Evolutionary conservation across 2,113 vertebrate species (phyloP).

Genomic region (Telmatochromis bifrenatus): DNA sequence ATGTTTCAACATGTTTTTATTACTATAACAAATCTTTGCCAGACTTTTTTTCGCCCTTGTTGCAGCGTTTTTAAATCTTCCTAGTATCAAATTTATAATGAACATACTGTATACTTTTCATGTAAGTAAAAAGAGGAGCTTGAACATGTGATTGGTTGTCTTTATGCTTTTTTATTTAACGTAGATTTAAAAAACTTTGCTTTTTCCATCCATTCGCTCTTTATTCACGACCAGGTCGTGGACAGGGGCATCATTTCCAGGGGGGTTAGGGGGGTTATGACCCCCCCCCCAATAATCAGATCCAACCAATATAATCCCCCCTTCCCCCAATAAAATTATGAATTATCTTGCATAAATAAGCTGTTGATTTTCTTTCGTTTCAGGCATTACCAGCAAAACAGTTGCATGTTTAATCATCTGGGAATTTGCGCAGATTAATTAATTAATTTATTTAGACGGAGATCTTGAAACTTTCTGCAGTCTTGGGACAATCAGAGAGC

Average conservation of each 20-base stretch:
- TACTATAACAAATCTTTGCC: not conserved
- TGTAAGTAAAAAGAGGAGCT: not conserved
- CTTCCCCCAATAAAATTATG: not conserved
- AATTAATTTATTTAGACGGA: too few species aligned
- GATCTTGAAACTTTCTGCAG: too few species aligned
- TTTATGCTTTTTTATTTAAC: not conserved
- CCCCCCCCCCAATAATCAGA: not conserved
- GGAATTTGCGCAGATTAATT: accelerated
- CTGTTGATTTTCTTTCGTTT: not conserved
- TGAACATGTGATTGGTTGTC: not conserved
- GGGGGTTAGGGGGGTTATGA: too few species aligned
- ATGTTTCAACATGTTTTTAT: not conserved
- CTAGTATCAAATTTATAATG: not conserved
- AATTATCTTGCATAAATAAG: not conserved
- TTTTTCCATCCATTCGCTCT: accelerated
- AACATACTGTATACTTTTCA: accelerated
- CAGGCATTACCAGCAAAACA: accelerated
- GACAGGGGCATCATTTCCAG: accelerated
- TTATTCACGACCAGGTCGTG: accelerated
- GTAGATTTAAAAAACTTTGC: accelerated
- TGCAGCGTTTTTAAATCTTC: not conserved
- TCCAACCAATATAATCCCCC: too few species aligned
- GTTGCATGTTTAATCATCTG: not conserved
- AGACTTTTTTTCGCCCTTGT: not conserved
- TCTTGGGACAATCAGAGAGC: too few species aligned